Conservation (phyloP, 2,113 vertebrate species). For the Rhinolophus sinicus region DNA sequence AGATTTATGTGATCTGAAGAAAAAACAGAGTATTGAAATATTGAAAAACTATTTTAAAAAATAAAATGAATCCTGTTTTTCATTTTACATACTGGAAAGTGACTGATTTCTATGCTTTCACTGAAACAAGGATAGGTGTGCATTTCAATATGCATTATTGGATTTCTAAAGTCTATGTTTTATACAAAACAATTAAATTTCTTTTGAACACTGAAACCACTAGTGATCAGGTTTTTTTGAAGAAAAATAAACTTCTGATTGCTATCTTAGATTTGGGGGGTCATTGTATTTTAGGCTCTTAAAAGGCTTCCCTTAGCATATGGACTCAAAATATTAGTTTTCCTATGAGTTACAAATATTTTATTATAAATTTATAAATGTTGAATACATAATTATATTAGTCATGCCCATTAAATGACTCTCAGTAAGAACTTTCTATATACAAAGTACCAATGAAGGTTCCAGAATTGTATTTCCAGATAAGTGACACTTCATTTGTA, state of each 20-base stretch:
- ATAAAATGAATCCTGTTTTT: neutral
- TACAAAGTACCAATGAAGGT: neutral
- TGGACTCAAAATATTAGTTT: neutral
- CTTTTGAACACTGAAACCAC: constrained; percentile 39
- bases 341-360: neutral
- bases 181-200: constrained; percentile 40
- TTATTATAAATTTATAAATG: constrained; percentile 25
- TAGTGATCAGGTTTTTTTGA: constrained; percentile 1
- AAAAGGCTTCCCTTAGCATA: neutral
- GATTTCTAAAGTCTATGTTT: constrained; percentile 28
- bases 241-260: constrained; percentile 38
- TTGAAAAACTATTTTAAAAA: no score
- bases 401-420: neutral
- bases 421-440: neutral
- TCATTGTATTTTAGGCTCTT: neutral
- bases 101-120: constrained; percentile 34
- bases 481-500: neutral
- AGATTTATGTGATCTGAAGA: no score
- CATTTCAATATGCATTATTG: neutral
- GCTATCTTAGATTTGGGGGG: neutral
- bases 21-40: no score
- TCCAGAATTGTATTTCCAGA: neutral
- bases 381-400: neutral
- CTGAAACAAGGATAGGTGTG: neutral
- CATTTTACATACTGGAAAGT: constrained; percentile 22